These are phyloP conservation scores for Scelioninae gen. 2 DNA, from an alignment of 2,888 invertebrate genomes.

Conservation along the genomic window DNA sequence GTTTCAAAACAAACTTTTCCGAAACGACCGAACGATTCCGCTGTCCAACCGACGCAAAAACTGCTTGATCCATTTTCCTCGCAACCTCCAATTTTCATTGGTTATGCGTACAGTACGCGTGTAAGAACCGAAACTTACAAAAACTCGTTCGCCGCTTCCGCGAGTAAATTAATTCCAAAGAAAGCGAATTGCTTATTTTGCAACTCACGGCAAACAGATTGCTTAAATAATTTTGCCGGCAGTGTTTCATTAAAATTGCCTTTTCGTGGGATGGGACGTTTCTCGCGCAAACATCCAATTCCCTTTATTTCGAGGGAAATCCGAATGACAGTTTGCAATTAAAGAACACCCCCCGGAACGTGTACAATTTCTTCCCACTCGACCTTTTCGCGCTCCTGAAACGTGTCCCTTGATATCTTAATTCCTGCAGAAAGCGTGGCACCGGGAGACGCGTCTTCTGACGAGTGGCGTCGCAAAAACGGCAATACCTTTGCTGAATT, in stretches of 20 bases:
- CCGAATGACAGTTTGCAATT: constrained; percentile 19
- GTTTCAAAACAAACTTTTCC: too few species aligned
- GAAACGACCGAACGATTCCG: too few species aligned
- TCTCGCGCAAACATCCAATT: constrained; percentile 9
- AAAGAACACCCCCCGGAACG: neutral
- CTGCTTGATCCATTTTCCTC: too few species aligned
- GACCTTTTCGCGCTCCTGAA: neutral
- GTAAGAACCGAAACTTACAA: too few species aligned
- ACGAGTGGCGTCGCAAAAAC: constrained; percentile 32
- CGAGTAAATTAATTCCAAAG: too few species aligned
- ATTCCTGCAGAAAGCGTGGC: constrained; percentile 34
- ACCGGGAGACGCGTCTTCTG: constrained; percentile 30
- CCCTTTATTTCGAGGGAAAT: neutral
- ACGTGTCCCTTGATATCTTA: constrained; percentile 33
- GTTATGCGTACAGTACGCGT: too few species aligned
- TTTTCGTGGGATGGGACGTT: neutral
- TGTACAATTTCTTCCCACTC: neutral
- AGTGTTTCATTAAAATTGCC: neutral
- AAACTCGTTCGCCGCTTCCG: too few species aligned
- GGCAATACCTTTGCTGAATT: constrained; percentile 48
- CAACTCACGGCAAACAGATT: too few species aligned
- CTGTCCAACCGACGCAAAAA: too few species aligned
- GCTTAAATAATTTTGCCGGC: too few species aligned
- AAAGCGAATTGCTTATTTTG: too few species aligned
- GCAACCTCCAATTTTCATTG: too few species aligned